Base-by-base conservation (phyloP, 2,888 invertebrate genomes). In the Sacculina carcini region DNA sequence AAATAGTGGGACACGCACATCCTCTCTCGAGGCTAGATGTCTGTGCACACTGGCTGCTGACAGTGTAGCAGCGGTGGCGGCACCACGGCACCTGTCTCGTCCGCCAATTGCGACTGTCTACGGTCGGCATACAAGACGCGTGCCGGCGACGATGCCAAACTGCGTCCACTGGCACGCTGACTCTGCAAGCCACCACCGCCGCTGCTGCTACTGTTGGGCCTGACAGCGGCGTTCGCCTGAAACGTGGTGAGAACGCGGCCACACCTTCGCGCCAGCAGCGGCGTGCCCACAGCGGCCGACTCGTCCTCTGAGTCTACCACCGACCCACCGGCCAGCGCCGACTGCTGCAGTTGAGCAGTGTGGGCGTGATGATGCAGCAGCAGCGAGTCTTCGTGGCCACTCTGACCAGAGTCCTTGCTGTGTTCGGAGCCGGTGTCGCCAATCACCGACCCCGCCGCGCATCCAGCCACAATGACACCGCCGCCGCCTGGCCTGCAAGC, bases 401-500 rank as follows among this genome's bases (percentile, higher is more conserved):
- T 55, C 19, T 54, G 54, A 6, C 56, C 56, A 1, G 54, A 54
- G 50, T 56, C 56, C 44, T 56, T 56, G 19, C 55, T 55, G 46
- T 56, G 56, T 48, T 56, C 56, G 2, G 55, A 55, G n/a, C 55
- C 51, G 38, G 52, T 55, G 44, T 56, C 56, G 21, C 44, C 51
- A 3, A 32, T 42, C 19, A 24, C 34, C 9, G n/a, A 21, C n/a
- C 26, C 23, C 26, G 39, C 21, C 23, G 14, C 23, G 28, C 14
- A 19, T n/a, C 28, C 21, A 5, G 44, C 14, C 23, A 21, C 31
- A 28, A 24, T 23, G 24, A 50, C 29, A 26, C 44, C 21, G 5
- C 44, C 14, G 14, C 44, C 16, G 51, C 55, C 32, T 55, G 53
- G n/a, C 34, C 48, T 38, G 48, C 48, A n/a, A n/a, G 19, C 21